Evolutionary conservation across 2,888 invertebrate genomes (phyloP).

Genomic region (Silvanus unidentatus): DNA sequence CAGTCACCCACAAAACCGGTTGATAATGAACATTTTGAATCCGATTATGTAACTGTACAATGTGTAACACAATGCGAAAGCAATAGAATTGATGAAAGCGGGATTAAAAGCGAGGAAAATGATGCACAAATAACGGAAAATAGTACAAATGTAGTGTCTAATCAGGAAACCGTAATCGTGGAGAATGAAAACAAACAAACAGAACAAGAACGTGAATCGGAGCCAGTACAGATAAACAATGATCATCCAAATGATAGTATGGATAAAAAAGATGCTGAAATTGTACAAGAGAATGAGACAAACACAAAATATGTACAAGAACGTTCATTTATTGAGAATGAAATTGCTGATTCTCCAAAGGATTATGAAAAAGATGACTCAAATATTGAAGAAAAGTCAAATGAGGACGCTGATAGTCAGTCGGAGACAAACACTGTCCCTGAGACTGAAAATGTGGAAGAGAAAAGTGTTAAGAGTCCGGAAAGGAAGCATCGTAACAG

Average conservation of each 20-base stretch:
- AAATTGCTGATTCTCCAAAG: conserved; percentile 5
- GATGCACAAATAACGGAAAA: too few species aligned
- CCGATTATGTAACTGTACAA: conserved; percentile 17
- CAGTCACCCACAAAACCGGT: conserved; percentile 42
- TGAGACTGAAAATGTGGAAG: conserved; percentile 1
- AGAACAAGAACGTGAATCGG: neutral
- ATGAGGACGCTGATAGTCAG: conserved; percentile 8
- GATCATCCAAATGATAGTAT: conserved; percentile 2
- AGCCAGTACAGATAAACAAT: conserved; percentile 6
- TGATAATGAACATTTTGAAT: conserved; percentile 29
- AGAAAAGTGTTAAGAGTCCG: conserved; percentile 1
- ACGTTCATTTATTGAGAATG: neutral
- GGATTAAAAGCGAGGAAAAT: neutral
- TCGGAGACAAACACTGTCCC: conserved; percentile 10
- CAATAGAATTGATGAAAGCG: neutral
- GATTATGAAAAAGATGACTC: neutral
- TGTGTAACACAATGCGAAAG: conserved; percentile 16
- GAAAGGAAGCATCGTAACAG: neutral
- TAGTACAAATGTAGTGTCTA: neutral
- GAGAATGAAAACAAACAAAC: conserved; percentile 3
- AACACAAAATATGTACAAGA: too few species aligned
- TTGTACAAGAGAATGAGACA: conserved; percentile 2
- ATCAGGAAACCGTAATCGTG: neutral
- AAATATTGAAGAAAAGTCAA: conserved; percentile 9
- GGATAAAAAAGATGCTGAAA: conserved; percentile 6